Percentiles rank a stretch among this genome's conserved stretches.
Evolutionary conservation across 1,140 invertebrate species (phyloP).

Genomic region (Lepidurus packardi): DNA sequence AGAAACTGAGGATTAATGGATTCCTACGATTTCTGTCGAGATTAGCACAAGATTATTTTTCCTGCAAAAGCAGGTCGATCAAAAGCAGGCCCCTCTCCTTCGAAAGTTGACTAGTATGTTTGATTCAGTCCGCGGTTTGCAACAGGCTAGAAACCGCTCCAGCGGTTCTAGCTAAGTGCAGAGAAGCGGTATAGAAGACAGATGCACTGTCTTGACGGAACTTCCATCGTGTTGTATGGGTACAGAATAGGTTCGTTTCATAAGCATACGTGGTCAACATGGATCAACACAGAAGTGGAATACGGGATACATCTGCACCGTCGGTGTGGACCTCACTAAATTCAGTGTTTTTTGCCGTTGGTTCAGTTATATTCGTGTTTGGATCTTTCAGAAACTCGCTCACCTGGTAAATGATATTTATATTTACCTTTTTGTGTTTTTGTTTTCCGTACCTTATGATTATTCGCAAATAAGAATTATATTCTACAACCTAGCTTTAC

Average conservation of each 20-base stretch:
- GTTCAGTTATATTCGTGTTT: not conserved
- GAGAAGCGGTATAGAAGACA: too few species aligned
- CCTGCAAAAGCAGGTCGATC: too few species aligned
- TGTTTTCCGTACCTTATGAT: not conserved
- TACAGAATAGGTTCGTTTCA: not conserved
- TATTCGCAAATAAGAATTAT: slow-evolving; percentile 13
- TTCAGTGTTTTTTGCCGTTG: not conserved
- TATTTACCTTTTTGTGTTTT: not conserved
- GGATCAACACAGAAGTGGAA: not conserved
- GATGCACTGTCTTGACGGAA: too few species aligned
- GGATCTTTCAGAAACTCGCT: slow-evolving; percentile 24
- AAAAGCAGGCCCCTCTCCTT: too few species aligned
- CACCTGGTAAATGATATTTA: slow-evolving; percentile 26
- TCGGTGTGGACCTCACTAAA: not conserved
- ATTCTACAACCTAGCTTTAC: not conserved
- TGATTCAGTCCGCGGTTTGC: too few species aligned
- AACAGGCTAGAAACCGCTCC: too few species aligned
- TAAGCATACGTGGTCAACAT: not conserved
- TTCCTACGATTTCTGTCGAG: too few species aligned
- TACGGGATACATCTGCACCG: not conserved
- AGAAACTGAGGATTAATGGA: too few species aligned
- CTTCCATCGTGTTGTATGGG: too few species aligned
- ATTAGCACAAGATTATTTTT: too few species aligned
- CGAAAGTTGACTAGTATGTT: too few species aligned
- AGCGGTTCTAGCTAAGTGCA: too few species aligned